Evolutionary conservation across 2,888 invertebrate species (phyloP), one percentile per base, ranked within the genome.

Genomic region (Limnephilus rhombicus): DNA sequence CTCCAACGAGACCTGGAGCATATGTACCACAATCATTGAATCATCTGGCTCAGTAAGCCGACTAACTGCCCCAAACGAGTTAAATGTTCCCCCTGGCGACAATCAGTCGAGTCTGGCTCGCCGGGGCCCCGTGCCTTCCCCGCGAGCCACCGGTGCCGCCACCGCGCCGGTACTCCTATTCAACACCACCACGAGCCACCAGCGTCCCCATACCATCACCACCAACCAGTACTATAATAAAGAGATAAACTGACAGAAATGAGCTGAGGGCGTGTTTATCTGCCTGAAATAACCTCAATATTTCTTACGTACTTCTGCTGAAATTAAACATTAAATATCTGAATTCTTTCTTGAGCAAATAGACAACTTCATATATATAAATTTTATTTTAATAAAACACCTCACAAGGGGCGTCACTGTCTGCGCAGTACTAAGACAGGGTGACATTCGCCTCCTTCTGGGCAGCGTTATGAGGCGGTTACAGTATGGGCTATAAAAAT

Each of bases 21-120:
- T 81, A 34, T 45, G 91, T 86, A 80, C 90, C 85, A 85, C 89
- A 91, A 88, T 91, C 89, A 91, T 91, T 89, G 91, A 91, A 91
- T 91, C 88, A 91, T 89, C 24, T 89, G 88, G 91, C 49, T 53
- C 91, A 91, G 80, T 81, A 89, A 83, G 91, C 88, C 91, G 91
- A 29, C 80, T 91, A 91, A 91, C 89, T 80, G 87, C 82, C 80
- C 31, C 91, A 91, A 89, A 91, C 87, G 88, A 87, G 91, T n/a
- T 31, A 88, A 91, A 91, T 89, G 91, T 82, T 82, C 83, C 81
- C 53, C 82, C 37, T 45, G 82, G 88, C 41, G n/a, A 87, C 91
- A 91, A 89, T 89, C 81, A 68, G 53, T 24, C 53, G 53, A 68
- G 53, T 68, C 53, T 68, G 53, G 53, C 53, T 68, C 24, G 18